These are phyloP conservation scores for Salvelinus fontinalis DNA, from an alignment of 2,113 vertebrate species.

Conservation along the genomic window DNA sequence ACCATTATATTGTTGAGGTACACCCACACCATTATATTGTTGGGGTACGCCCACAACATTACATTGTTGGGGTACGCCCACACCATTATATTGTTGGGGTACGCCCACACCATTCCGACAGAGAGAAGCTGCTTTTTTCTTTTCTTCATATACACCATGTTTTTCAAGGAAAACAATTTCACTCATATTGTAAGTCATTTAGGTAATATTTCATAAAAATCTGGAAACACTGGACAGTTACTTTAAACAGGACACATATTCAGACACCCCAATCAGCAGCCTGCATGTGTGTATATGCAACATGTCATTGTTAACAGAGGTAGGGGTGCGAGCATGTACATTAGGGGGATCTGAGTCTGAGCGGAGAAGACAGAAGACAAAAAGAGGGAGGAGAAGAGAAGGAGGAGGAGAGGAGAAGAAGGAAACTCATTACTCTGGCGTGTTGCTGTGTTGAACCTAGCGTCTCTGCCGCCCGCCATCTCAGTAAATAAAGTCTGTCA, in stretches of 20 bases:
- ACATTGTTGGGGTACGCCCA: too few relatives aligned
- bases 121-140: too few relatives aligned
- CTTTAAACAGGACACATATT: not conserved
- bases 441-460: conserved; percentile 10
- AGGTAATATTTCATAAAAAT: too few relatives aligned
- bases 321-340: not conserved
- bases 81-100: too few relatives aligned
- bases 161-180: too few relatives aligned
- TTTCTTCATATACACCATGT: too few relatives aligned
- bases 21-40: too few relatives aligned
- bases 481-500: conserved; percentile 64
- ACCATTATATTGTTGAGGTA: too few relatives aligned
- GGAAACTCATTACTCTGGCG: conserved; percentile 13
- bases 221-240: too few relatives aligned
- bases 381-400: not conserved
- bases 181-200: too few relatives aligned
- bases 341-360: not conserved
- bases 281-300: not conserved
- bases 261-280: not conserved
- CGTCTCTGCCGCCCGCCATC: conserved; percentile 24
- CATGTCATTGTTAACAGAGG: not conserved
- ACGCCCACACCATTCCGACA: too few relatives aligned
- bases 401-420: conserved; percentile 6
- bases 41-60: too few relatives aligned
- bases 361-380: not conserved